Percentiles rank a stretch among this genome's conserved stretches.
phyloP scores from a whole-genome alignment of 2,113 vertebrate species.

The Lasiurus cinereus region DNA sequence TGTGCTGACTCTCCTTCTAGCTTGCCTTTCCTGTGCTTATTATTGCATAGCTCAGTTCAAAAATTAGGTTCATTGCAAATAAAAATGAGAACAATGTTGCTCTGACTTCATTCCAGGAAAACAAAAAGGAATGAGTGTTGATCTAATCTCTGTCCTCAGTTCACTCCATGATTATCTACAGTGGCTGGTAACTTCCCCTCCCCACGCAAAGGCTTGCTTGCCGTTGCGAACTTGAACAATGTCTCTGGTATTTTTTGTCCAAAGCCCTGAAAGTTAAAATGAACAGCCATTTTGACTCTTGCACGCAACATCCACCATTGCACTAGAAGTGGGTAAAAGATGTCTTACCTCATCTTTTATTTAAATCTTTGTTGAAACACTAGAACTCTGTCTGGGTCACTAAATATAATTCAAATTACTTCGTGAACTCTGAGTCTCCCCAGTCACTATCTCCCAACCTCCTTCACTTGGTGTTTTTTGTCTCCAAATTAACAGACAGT shows the following conservation, averaged over 20 bases:
- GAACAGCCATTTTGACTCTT: not conserved
- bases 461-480: not conserved
- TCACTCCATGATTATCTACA: constrained; percentile 41
- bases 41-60: constrained; percentile 55
- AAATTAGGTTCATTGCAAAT: constrained; percentile 61
- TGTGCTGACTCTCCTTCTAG: not conserved
- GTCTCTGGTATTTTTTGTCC: not conserved
- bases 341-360: constrained; percentile 43
- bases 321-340: constrained; percentile 9
- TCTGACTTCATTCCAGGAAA: constrained; percentile 70
- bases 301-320: not conserved
- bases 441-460: constrained; percentile 23
- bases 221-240: not conserved
- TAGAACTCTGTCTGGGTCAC: constrained; percentile 15
- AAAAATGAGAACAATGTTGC: constrained; percentile 65
- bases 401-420: constrained; percentile 34
- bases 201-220: not conserved
- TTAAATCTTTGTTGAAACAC: constrained; percentile 64
- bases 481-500: not conserved
- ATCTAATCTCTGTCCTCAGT: constrained; percentile 71
- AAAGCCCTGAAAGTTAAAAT: not conserved
- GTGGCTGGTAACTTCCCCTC: constrained; percentile 13
- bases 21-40: constrained; percentile 47
- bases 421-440: constrained; percentile 16
- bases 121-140: constrained; percentile 41